A percentile compares a stretch with the other conserved stretches of the same genome.
Conservation (phyloP, 2,797 vertebrate genomes). For the Gallinago solitaria region DNA sequence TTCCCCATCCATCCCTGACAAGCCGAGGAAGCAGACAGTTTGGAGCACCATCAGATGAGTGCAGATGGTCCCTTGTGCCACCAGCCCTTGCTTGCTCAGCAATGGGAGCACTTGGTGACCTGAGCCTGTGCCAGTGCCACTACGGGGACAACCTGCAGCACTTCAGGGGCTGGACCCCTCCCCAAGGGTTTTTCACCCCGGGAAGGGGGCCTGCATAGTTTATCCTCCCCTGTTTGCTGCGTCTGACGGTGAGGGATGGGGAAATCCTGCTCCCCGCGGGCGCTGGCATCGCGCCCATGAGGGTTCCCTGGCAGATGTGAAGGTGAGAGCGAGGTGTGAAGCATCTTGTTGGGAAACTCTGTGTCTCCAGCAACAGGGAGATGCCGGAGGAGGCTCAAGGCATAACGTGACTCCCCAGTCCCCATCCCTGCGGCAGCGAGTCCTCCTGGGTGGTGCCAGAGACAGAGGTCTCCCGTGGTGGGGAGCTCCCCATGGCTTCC, state of each 20-base stretch:
- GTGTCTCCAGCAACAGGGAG: neutral
- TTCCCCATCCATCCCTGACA: neutral
- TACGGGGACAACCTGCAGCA: neutral
- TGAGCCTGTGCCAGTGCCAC: neutral
- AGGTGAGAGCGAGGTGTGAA: accelerated
- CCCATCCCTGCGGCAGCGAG: accelerated
- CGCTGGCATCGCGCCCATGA: accelerated
- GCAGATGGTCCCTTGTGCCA: neutral
- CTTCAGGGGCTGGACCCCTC: neutral
- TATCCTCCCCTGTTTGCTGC: neutral
- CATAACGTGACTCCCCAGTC: too few species aligned
- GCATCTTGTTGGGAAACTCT: neutral
- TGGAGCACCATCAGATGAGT: neutral
- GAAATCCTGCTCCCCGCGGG: accelerated
- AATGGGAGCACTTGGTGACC: neutral
- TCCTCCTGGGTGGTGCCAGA: neutral
- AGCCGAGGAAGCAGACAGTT: neutral
- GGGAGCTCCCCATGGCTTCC: neutral
- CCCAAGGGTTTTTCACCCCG: neutral
- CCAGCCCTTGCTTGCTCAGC: neutral
- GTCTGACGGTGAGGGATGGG: neutral
- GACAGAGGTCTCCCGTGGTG: accelerated
- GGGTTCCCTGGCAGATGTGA: neutral
- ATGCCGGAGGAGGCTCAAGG: neutral
- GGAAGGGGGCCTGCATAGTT: accelerated